A percentile compares a stretch with the other conserved stretches of the same genome.
Conservation (phyloP, 2,888 invertebrate genomes). For the Melanotus villosus region DNA sequence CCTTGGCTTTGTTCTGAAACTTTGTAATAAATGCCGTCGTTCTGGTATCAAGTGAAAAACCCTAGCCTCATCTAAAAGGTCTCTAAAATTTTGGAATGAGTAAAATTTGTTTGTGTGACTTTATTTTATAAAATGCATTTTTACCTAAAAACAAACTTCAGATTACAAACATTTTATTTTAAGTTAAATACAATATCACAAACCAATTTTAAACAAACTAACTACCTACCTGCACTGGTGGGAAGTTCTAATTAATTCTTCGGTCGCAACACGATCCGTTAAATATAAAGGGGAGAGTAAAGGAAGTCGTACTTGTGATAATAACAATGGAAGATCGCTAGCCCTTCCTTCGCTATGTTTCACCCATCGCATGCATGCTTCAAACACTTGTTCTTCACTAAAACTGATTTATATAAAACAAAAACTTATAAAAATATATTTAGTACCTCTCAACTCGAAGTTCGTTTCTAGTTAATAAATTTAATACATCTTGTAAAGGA, state of each 20-base stretch:
- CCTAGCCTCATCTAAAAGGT: slow-evolving; percentile 88
- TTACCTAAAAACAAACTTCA: too few species aligned
- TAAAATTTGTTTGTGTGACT: too few species aligned
- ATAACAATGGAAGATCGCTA: slow-evolving; percentile 76
- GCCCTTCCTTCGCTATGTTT: slow-evolving; percentile 76
- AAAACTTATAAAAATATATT: too few species aligned
- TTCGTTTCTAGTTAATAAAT: slow-evolving; percentile 82
- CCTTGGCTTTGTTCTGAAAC: slow-evolving; percentile 82
- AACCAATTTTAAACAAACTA: too few species aligned
- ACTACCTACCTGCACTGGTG: slow-evolving; percentile 79
- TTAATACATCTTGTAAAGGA: slow-evolving; percentile 74
- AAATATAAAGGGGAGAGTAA: slow-evolving; percentile 86
- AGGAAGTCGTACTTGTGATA: slow-evolving; percentile 84
- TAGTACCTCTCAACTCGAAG: slow-evolving; percentile 76
- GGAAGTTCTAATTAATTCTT: slow-evolving; percentile 82
- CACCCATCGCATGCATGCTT: slow-evolving; percentile 86
- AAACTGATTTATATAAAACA: too few species aligned
- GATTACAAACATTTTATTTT: too few species aligned
- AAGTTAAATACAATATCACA: too few species aligned
- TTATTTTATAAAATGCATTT: too few species aligned
- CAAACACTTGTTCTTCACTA: slow-evolving; percentile 87
- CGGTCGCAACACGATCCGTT: slow-evolving; percentile 84
- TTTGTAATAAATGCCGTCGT: slow-evolving; percentile 81
- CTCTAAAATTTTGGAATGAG: slow-evolving; percentile 68
- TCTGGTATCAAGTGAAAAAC: slow-evolving; percentile 92